These are phyloP conservation scores for Tridacna crocea DNA, from an alignment of 2,888 invertebrate genomes.

Conservation along the genomic window DNA sequence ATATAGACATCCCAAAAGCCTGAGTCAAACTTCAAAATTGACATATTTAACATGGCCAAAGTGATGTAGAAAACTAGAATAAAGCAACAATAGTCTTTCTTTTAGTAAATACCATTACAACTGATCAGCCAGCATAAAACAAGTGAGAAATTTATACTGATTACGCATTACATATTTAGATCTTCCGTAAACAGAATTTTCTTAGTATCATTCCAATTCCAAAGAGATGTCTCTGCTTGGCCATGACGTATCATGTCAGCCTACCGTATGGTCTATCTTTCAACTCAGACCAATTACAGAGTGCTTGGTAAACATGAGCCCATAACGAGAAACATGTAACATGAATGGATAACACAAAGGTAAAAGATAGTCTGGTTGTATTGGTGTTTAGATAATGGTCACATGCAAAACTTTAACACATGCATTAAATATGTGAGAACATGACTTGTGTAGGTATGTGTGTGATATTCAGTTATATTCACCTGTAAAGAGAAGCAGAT, in stretches of 20 bases:
- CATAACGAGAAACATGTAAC: background rate
- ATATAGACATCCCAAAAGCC: too few relatives aligned
- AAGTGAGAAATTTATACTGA: background rate
- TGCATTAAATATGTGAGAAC: too few relatives aligned
- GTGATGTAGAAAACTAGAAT: background rate
- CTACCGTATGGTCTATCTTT: too few relatives aligned
- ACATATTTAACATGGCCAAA: background rate
- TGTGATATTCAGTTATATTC: too few relatives aligned
- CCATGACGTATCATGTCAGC: too few relatives aligned
- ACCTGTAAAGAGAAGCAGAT: too few relatives aligned
- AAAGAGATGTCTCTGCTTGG: too few relatives aligned
- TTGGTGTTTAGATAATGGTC: background rate
- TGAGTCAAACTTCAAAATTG: background rate
- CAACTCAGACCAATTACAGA: too few relatives aligned
- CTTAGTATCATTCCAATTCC: too few relatives aligned
- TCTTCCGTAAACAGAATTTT: too few relatives aligned
- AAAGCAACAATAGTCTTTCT: background rate
- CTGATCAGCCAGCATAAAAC: background rate
- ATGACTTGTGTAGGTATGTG: too few relatives aligned
- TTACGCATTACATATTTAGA: background rate
- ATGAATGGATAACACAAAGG: conserved; percentile 1
- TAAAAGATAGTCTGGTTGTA: background rate
- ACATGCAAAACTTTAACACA: background rate
- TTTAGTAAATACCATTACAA: background rate
- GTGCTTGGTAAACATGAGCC: too few relatives aligned